These are phyloP conservation scores for Syndactyla subalaris DNA, from an alignment of 2,797 vertebrate genomes.

Conservation along the genomic window DNA sequence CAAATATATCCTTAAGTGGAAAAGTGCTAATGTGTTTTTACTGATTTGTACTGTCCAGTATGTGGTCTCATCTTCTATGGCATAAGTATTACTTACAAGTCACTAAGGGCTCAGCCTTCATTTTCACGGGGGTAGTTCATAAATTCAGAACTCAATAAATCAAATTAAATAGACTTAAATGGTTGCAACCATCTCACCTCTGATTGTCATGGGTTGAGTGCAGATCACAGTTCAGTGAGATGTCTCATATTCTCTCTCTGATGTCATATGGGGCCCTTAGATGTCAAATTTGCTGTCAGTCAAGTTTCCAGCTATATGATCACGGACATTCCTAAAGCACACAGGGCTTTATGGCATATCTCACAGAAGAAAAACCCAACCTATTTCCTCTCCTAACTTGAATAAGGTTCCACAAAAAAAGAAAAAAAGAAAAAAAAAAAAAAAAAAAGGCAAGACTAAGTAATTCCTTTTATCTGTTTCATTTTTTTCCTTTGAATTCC, in stretches of 20 bases:
- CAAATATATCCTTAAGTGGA: conserved; percentile 23
- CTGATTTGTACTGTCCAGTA: not conserved
- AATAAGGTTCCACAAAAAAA: not conserved
- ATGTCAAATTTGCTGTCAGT: not conserved
- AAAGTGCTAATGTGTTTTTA: conserved; percentile 47
- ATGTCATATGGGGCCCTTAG: not conserved
- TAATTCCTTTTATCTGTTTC: not conserved
- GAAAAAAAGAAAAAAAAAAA: not conserved
- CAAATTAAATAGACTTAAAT: not conserved
- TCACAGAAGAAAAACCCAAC: not conserved
- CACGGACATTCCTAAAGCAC: not conserved
- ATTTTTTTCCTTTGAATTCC: not conserved
- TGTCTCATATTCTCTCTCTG: not conserved
- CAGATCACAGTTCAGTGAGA: not conserved
- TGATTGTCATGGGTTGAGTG: not conserved
- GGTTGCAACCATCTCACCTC: not conserved
- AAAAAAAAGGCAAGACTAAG: not conserved
- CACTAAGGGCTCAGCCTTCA: not conserved
- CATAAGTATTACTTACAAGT: not conserved
- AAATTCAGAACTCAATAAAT: not conserved
- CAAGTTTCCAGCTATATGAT: not conserved
- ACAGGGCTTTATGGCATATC: not conserved
- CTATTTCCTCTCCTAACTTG: not conserved
- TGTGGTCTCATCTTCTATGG: not conserved
- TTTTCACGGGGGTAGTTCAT: not conserved